Conservation (phyloP, 2,888 invertebrate genomes). For the Caenorhabditis wallacei region DNA sequence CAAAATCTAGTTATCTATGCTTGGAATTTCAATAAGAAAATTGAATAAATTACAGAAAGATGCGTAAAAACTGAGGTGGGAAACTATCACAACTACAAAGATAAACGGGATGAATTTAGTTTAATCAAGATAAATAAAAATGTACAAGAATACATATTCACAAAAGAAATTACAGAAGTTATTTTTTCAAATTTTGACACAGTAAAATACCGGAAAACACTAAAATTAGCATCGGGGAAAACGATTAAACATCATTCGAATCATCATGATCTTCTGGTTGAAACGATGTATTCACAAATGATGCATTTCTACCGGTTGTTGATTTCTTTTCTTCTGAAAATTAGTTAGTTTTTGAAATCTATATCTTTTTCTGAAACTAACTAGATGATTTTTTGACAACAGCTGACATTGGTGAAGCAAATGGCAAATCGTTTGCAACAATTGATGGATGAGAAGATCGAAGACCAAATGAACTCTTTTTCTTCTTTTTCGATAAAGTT, state of each 20-base stretch:
- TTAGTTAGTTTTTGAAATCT: neutral
- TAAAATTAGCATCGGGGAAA: neutral
- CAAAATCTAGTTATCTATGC: neutral
- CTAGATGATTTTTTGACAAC: constrained; percentile 51
- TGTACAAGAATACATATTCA: neutral
- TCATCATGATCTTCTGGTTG: constrained; percentile 71
- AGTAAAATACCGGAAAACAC: neutral
- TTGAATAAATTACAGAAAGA: constrained; percentile 1
- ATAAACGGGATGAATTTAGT: neutral
- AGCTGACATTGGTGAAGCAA: constrained; percentile 40
- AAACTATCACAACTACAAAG: constrained; percentile 43
- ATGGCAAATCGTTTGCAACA: constrained; percentile 34
- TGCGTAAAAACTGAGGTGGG: constrained; percentile 16
- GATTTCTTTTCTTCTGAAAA: constrained; percentile 66
- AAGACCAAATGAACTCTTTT: constrained; percentile 56
- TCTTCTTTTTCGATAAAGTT: constrained; percentile 62
- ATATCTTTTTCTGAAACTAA: constrained; percentile 22
- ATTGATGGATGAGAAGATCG: constrained; percentile 64
- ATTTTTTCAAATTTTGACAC: neutral
- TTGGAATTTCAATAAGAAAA: neutral
- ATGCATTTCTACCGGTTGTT: constrained; percentile 56
- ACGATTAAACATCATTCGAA: constrained; percentile 28
- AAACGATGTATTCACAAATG: constrained; percentile 71
- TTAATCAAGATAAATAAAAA: constrained; percentile 8
- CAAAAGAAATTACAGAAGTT: neutral